Base-by-base conservation (phyloP, 2,888 invertebrate species). In the Harpagoxenus sublaevis region DNA sequence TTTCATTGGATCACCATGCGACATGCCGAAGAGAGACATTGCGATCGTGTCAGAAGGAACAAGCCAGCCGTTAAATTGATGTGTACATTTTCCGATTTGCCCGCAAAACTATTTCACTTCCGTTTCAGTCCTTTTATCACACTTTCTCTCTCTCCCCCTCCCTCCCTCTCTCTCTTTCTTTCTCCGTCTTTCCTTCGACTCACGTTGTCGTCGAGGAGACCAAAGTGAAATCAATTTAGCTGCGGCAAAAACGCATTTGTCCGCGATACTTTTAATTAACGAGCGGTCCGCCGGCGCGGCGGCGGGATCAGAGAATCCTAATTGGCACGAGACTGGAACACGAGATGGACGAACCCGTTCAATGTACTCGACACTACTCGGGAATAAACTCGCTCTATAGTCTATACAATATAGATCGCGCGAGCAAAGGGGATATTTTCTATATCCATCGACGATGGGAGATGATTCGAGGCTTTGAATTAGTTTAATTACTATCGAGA, bases 251-350 rank as follows among this genome's bases (percentile, higher is more conserved):
- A 87, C 84, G 83, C 81, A 87, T 84, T 89, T 84, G 77, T 78
- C 73, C 84, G 82, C 85, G 79, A 86, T 86, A 86, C 83, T 89
- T 88, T 89, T 88, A 89, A 89, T 89, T 88, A 89, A 86, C 88
- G 88, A 60, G 31, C 12, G 39, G 42, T 35, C 62, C 60, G 31
- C 53, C 23, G 55, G 42, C 51, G 31, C 23, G 55, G 42, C 51
- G 31, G 68, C 39, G 53, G 60, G 62, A 81, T 88, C 83, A 68
- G 81, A 53, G 51, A 70, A 83, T 75, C 57, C 84, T 88, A 87
- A 88, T 88, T 88, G 86, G 83, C 79, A 73, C 62, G 71, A 60
- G 74, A 81, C 63, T 53, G 81, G 71, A 83, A 78, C 65, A 53
- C 74, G 73, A 73, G 62, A 81, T 75, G 79, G 63, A 75, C 71